A percentile compares a stretch with the other conserved stretches of the same genome.
Conservation (phyloP, 1,140 invertebrate species). For the Drosophila sechellia region DNA sequence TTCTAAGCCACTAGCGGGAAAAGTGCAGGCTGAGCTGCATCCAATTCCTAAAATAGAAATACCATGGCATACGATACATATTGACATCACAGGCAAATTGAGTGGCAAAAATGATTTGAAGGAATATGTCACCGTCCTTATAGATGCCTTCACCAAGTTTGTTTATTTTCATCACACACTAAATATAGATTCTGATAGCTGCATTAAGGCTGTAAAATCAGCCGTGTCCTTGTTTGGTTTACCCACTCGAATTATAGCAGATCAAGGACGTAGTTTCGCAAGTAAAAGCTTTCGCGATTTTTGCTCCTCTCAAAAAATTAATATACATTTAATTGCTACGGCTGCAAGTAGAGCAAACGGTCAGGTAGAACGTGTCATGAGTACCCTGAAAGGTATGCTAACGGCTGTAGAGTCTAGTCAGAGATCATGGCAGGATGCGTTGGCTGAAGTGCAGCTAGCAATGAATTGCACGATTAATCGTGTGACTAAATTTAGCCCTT, state of each 20-base stretch:
- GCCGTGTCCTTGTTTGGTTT: conserved; percentile 8
- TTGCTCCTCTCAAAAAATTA: conserved; percentile 14
- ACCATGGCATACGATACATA: conserved; percentile 8
- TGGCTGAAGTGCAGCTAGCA: neutral
- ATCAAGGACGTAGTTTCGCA: conserved; percentile 11
- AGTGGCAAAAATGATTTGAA: conserved; percentile 3
- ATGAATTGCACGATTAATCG: neutral
- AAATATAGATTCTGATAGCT: conserved; percentile 4
- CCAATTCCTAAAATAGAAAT: conserved; percentile 8
- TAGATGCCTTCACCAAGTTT: conserved; percentile 9
- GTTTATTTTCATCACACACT: conserved; percentile 14
- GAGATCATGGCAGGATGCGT: neutral
- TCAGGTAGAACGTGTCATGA: neutral
- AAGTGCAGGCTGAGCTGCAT: conserved; percentile 5
- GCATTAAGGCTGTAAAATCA: neutral
- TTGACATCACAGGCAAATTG: conserved; percentile 8
- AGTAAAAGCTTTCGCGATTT: conserved; percentile 2
- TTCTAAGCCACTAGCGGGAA: neutral
- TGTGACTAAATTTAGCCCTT: neutral
- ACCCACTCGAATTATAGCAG: conserved; percentile 8
- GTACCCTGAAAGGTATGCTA: neutral
- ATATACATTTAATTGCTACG: neutral
- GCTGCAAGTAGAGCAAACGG: neutral
- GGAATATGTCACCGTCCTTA: conserved; percentile 4
- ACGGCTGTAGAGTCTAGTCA: neutral